Evolutionary conservation across 2,113 vertebrate genomes (phyloP).

Genomic region (Mionectes macconnelli): DNA sequence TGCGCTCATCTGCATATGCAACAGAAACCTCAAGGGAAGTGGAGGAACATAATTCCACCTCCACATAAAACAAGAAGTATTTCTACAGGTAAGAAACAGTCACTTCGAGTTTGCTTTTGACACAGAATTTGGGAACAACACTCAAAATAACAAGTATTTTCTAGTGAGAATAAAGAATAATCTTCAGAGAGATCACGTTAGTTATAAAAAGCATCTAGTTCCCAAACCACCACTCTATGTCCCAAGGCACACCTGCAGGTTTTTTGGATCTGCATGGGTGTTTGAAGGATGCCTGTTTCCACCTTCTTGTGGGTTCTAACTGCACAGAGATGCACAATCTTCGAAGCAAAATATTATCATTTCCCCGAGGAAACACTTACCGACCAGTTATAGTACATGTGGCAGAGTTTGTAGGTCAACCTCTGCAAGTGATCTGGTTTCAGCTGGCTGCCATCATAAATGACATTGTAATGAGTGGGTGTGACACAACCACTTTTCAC

Average conservation of each 20-base stretch:
- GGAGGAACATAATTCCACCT: not conserved
- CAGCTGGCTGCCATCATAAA: constrained; percentile 89
- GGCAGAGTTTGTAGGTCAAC: constrained; percentile 94
- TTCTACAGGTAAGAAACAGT: not conserved
- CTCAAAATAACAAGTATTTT: not conserved
- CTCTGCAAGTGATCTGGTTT: constrained; percentile 94
- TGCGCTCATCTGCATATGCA: not conserved
- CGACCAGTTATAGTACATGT: constrained; percentile 97
- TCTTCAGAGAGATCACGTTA: not conserved
- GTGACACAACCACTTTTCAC: constrained; percentile 83
- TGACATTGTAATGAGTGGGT: constrained; percentile 93
- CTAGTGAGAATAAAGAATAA: not conserved
- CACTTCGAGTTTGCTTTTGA: not conserved
- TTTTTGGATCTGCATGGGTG: not conserved
- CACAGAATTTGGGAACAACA: not conserved
- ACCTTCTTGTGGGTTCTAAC: not conserved
- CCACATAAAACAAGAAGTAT: fast-evolving
- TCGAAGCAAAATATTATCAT: not conserved
- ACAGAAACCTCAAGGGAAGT: not conserved
- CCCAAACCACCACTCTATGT: not conserved
- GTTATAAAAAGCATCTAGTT: fast-evolving
- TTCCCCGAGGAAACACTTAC: constrained; percentile 66
- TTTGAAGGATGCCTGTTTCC: too few relatives aligned
- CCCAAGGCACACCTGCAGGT: not conserved
- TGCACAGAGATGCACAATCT: fast-evolving